Base-by-base conservation (phyloP, 2,888 invertebrate genomes). In the Dromius quadrimaculatus region DNA sequence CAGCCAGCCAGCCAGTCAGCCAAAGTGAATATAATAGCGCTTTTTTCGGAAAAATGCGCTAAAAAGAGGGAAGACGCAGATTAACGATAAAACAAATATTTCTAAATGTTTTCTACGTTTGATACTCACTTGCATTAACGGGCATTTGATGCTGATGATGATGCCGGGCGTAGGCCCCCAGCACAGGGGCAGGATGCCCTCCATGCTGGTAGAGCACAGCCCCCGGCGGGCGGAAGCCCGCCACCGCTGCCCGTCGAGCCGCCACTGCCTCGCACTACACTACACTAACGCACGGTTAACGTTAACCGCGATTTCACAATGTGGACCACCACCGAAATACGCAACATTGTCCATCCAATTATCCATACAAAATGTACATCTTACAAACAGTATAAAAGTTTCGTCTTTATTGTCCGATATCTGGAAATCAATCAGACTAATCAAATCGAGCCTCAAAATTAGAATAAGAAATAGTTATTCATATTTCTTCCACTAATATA, bases 41-140 rank as follows among this genome's bases (percentile, higher is more conserved):
- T n/a, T n/a, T n/a, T n/a, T n/a, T n/a, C n/a, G n/a, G n/a, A n/a
- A n/a, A n/a, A n/a, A n/a, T n/a, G n/a, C n/a, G n/a, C n/a, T n/a
- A n/a, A n/a, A n/a, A n/a, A n/a, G n/a, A n/a, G n/a, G n/a, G n/a
- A n/a, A n/a, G n/a, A n/a, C n/a, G 71, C 64, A 61, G 71, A 71
- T 62, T 72, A 72, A 61, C 28, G 71, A 50, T 71, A 70, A 72
- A 59, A 32, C 23, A 32, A 43, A 17, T 45, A 72, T 71, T 36
- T 47, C 36, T 50, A 71, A 69, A 70, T 72, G 41, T 68, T 17
- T 17, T 17, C n/a, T n/a, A n/a, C n/a, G n/a, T 57, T 57, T 28
- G 22, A 43, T 72, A 82, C 82, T 82, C 78, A 83, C 83, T 82
- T 75, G 82, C 82, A 76, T 83, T 83, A 65, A 83, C 76, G 1